Evolutionary conservation across 2,888 invertebrate species (phyloP), one percentile per base, ranked within the genome.

Genomic region (Mellilla xanthometata): DNA sequence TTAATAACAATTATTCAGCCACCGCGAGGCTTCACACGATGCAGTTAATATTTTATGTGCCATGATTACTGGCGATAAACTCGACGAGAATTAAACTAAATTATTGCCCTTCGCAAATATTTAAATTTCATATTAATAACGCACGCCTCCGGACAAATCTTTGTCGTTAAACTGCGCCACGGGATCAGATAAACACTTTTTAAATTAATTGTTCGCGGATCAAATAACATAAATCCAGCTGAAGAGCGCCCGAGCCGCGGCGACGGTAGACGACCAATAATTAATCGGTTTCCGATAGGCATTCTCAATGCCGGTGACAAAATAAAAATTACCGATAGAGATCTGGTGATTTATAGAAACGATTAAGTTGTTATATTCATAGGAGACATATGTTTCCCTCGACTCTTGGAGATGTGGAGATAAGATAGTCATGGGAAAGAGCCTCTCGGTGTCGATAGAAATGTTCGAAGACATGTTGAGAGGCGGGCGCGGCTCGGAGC

Each of bases 401-500:
- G 13, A 42, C 26, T 33, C 33, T 11, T 32, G 39, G 11, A 33
- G 9, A 24, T 56, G 47, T 45, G 40, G 40, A 54, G 51, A 49
- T 47, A 56, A 54, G 51, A 49, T 47, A 56, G 56, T 31, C 44
- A 56, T 56, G 54, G 47, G 56, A 60, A 46, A 34, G 27, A 46
- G 24, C 35, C 29, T 57, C 51, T 53, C 39, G 62, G 59, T 56
- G 48, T 40, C 55, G 54, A 70, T 67, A 64, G 60, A 61, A 60
- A 67, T 56, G 56, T 63, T 66, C 61, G 47, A 54, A 48, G 38
- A 52, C 57, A 58, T 57, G 54, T 60, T 60, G 62, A 68, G 68
- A 65, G 54, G 59, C 62, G 60, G 62, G 67, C 68, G 65, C 67
- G 64, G 65, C 64, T 60, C 60, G 52, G 59, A 56, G 64, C 48